These are phyloP conservation scores for Pseudomugil tenellus DNA, from an alignment of 2,797 vertebrate species.

Conservation along the genomic window DNA sequence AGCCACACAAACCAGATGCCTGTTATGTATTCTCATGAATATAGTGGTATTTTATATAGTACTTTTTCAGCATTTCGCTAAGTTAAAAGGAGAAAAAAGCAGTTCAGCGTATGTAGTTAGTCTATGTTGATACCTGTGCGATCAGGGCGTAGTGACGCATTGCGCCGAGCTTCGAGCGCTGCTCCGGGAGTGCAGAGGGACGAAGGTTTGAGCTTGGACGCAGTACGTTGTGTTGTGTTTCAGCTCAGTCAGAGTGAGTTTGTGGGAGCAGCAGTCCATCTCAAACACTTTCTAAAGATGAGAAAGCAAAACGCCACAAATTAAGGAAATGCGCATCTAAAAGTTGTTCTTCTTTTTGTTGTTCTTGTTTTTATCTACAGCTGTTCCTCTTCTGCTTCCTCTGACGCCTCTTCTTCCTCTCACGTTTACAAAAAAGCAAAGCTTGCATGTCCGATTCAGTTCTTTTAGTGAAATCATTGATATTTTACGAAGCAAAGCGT, in stretches of 20 bases:
- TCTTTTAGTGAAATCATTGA: not conserved
- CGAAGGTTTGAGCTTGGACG: slow-evolving; percentile 69
- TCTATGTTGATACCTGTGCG: slow-evolving; percentile 28
- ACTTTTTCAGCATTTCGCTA: too few relatives aligned
- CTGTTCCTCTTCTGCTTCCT: slow-evolving; percentile 34
- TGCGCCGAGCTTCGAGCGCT: slow-evolving; percentile 59
- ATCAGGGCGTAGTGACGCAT: slow-evolving; percentile 72
- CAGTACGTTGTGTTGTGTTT: slow-evolving; percentile 70
- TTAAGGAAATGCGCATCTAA: not conserved
- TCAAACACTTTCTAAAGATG: slow-evolving; percentile 64
- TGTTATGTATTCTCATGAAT: slow-evolving; percentile 16
- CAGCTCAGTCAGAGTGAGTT: slow-evolving; percentile 61
- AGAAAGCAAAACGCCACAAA: not conserved
- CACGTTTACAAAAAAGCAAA: not conserved
- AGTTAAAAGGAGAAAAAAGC: not conserved
- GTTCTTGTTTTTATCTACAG: slow-evolving; percentile 15
- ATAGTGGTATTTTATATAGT: not conserved
- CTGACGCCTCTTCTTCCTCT: slow-evolving; percentile 24
- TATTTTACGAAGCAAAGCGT: not conserved
- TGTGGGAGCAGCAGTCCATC: slow-evolving; percentile 56
- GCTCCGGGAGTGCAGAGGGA: slow-evolving; percentile 57
- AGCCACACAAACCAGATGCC: slow-evolving; percentile 17
- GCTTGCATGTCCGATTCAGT: not conserved
- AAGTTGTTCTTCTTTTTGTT: not conserved
- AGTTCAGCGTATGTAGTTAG: not conserved